Percentiles rank a stretch among this genome's conserved stretches.
These are phyloP conservation scores for Oppia nitens DNA, from an alignment of 1,140 invertebrate species.

Conservation along the genomic window DNA sequence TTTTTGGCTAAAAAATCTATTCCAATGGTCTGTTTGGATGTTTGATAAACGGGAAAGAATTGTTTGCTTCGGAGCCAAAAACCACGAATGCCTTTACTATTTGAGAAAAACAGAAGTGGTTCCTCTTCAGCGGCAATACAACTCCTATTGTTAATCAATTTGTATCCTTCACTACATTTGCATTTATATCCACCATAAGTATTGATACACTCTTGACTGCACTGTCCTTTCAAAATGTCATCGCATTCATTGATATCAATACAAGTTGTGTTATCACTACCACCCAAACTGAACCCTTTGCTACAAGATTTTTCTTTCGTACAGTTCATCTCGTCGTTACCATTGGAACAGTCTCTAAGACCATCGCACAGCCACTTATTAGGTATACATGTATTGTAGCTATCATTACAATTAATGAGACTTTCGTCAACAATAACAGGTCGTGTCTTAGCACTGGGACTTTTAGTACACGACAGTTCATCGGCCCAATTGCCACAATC, in stretches of 20 bases:
- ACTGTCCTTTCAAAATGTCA: conserved; percentile 32
- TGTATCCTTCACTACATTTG: conserved; percentile 56
- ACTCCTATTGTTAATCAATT: conserved; percentile 43
- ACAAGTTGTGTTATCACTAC: conserved; percentile 29
- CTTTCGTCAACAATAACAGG: conserved; percentile 4
- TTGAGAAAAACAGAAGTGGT: conserved; percentile 25
- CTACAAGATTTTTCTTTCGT: conserved; percentile 30
- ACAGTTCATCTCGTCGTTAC: conserved; percentile 26
- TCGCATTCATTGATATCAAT: conserved; percentile 22
- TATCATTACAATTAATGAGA: conserved; percentile 13
- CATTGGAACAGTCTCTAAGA: conserved; percentile 25
- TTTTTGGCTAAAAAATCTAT: conserved; percentile 30
- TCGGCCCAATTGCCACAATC: conserved; percentile 81
- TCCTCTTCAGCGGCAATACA: conserved; percentile 32
- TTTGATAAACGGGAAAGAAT: conserved; percentile 27
- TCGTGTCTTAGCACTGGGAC: not conserved
- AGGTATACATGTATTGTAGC: conserved; percentile 17
- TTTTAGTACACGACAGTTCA: conserved; percentile 54
- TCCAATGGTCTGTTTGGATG: conserved; percentile 37
- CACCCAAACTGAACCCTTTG: conserved; percentile 30
- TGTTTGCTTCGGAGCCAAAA: conserved; percentile 5
- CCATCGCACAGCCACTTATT: conserved; percentile 25
- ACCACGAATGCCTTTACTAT: conserved; percentile 15
- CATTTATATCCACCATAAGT: conserved; percentile 61
- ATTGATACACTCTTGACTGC: conserved; percentile 69